These are phyloP conservation scores for Triplophysa tibetana DNA, from an alignment of 2,113 vertebrate species.

Conservation along the genomic window DNA sequence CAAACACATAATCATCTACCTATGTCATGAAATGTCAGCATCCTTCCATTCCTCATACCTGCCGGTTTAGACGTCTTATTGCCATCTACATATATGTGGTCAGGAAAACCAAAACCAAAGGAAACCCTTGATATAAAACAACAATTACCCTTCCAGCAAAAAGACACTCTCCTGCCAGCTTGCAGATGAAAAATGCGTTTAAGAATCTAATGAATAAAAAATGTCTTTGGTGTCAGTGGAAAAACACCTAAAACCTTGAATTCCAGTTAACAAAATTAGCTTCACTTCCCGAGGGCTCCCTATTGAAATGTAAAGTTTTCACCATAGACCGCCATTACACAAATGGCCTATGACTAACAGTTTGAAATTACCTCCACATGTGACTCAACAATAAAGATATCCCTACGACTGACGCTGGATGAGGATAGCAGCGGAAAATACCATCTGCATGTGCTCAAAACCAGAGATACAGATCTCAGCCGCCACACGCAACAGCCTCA, in stretches of 20 bases:
- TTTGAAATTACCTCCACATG: not conserved
- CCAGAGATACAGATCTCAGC: not conserved
- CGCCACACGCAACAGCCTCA: not conserved
- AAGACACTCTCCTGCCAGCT: not conserved
- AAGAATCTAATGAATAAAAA: not conserved
- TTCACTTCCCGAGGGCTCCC: not conserved
- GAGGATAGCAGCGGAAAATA: conserved; percentile 17
- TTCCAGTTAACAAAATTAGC: not conserved
- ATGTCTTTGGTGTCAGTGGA: not conserved
- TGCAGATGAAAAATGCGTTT: not conserved
- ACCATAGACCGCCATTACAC: not conserved
- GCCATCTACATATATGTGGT: not conserved
- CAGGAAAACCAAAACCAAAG: not conserved
- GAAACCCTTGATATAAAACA: not conserved
- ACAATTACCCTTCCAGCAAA: not conserved
- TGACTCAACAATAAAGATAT: not conserved
- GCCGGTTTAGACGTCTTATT: not conserved
- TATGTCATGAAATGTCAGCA: not conserved
- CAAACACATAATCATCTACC: no score
- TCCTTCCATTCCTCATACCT: no score
- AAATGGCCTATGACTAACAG: conserved; percentile 5
- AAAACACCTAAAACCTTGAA: not conserved
- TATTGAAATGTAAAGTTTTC: not conserved
- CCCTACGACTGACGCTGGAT: conserved; percentile 14
- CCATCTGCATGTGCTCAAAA: conserved; percentile 21